Conservation (phyloP, 2,797 vertebrate genomes). For the Liparis tanakae region DNA sequence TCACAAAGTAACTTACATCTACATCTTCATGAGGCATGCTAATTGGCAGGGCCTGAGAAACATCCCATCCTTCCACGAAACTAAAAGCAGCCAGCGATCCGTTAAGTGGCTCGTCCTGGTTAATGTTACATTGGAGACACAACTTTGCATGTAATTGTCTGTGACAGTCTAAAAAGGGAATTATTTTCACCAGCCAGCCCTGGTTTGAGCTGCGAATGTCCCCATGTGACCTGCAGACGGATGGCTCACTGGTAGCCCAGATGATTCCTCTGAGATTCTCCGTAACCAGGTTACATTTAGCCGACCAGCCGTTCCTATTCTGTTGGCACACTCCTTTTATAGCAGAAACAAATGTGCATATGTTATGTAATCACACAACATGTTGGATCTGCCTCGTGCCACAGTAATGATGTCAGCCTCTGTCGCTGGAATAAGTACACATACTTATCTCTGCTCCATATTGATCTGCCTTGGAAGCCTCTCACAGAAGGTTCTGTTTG, state of each 20-base stretch:
- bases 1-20: slow-evolving; percentile 22
- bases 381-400: neutral
- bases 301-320: neutral
- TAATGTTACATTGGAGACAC: slow-evolving; percentile 24
- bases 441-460: neutral
- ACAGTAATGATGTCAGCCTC: neutral
- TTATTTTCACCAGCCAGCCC: slow-evolving; percentile 5
- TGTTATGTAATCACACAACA: neutral
- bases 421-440: neutral
- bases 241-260: neutral
- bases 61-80: neutral
- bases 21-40: slow-evolving; percentile 13
- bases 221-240: neutral
- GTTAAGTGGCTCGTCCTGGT: slow-evolving; percentile 16
- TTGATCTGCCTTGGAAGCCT: neutral
- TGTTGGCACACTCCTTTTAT: neutral
- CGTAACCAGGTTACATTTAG: slow-evolving; percentile 1
- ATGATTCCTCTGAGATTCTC: slow-evolving; percentile 11
- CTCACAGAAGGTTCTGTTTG: neutral
- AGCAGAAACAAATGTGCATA: slow-evolving; percentile 3
- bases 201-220: slow-evolving; percentile 9
- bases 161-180: slow-evolving; percentile 7
- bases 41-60: slow-evolving; percentile 25
- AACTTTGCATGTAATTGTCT: slow-evolving; percentile 15
- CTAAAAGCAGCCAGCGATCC: slow-evolving; percentile 16